A percentile compares a stretch with the other conserved stretches of the same genome.
Conservation (phyloP, 2,888 invertebrate genomes). For the Pyrochroa serraticornis region DNA sequence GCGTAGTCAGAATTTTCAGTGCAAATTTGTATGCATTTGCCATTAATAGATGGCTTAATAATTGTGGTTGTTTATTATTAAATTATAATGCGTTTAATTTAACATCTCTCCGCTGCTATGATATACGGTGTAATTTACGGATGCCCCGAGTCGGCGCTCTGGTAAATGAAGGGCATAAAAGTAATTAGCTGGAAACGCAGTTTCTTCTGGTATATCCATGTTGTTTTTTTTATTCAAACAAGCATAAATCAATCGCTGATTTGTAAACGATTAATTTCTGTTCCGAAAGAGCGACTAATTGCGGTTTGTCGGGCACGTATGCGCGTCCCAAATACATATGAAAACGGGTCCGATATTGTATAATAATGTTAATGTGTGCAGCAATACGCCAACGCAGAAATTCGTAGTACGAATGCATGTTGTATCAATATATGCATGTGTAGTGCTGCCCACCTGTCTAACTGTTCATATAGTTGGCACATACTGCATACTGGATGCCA, state of each 20-base stretch:
- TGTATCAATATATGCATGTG: conserved; percentile 15
- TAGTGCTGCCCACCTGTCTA: conserved; percentile 19
- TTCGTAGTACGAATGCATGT: conserved; percentile 1
- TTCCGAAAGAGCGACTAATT: conserved; percentile 13
- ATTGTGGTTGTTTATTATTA: too few species aligned
- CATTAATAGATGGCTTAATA: too few species aligned
- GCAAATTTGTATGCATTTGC: too few species aligned
- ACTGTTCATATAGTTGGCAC: conserved; percentile 18
- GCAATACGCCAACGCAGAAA: conserved; percentile 30
- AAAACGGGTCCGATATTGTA: conserved; percentile 26
- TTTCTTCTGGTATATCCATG: not conserved
- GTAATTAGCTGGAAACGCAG: not conserved
- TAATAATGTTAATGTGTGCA: conserved; percentile 17
- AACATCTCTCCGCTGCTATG: too few species aligned
- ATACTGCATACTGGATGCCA: not conserved
- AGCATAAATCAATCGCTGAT: too few species aligned
- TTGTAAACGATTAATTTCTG: too few species aligned
- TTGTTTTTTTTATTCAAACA: conserved; percentile 1
- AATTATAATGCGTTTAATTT: too few species aligned
- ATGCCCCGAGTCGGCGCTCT: too few species aligned
- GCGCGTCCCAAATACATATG: conserved; percentile 34
- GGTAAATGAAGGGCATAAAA: too few species aligned
- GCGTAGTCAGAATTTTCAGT: too few species aligned
- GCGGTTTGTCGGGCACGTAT: conserved; percentile 24
- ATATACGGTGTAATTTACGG: too few species aligned